Base-by-base conservation (phyloP, 1,140 invertebrate species). In the fruit fly (Drosophila melanogaster) region DNA sequence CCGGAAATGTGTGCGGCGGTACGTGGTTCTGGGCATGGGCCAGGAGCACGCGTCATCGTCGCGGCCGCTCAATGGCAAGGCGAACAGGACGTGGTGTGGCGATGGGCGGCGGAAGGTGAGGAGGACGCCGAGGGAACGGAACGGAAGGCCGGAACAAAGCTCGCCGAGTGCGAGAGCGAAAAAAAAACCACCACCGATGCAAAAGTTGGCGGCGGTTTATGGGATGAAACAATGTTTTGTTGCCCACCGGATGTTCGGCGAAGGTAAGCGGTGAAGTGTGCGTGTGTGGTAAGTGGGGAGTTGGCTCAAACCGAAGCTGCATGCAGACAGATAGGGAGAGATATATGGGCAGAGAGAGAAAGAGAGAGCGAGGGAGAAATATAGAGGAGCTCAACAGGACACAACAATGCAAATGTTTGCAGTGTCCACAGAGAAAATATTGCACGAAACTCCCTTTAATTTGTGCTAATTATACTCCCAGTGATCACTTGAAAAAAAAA, bases 221-320 rank as follows among this genome's bases (percentile, higher is more conserved):
- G 78, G 74, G 66, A 81, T 86, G 77, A 75, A 86, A 81, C 81
- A 86, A 81, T 86, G 77, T 85, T 86, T 83, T 85, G 70, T 61
- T 62, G 59, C 64, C 56, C 65, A 65, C 55, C 76, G 81, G 71
- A 79, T 77, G 81, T 80, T 66, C 72, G 60, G 44, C 61, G 71
- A 38, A 44, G 38, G 33, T 38, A 46, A 41, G 35, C 35, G 44
- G 30, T 8, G 40, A 22, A 37, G 30, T 37, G 37, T 38, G 35
- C 14, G 37, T 30, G 26, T 30, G 46, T 37, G 47, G 22, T 33
- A 22, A 35, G 49, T 65, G 47, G 15, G 22, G 15, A 44, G 4
- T 15, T 53, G 60, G 24, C 17, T 54, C 19, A 22, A 15, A 22
- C 58, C 47, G 58, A 24, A 46, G 41, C 30, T 22, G 43, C 19